A percentile compares a stretch with the other conserved stretches of the same genome.
Evolutionary conservation across 2,113 vertebrate genomes (phyloP).

Genomic region (Collichthys lucidus): DNA sequence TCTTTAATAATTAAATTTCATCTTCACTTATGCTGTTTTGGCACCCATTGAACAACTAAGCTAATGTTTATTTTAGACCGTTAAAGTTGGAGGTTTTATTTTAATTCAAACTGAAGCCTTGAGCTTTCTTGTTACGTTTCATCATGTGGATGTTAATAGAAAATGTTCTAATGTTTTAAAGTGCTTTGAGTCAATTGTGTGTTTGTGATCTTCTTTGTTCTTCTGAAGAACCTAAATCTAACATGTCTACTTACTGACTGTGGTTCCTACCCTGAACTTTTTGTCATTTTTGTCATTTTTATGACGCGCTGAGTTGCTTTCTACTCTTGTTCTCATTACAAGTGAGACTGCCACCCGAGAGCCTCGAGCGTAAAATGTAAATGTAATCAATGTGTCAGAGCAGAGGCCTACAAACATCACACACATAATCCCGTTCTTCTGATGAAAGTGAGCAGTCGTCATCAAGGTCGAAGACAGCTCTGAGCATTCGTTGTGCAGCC

Average conservation of each 20-base stretch:
- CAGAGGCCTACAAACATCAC: conserved; percentile 3
- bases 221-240: neutral
- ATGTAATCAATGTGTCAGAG: conserved; percentile 12
- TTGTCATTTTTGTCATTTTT: neutral
- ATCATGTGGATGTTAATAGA: neutral
- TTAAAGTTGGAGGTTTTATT: neutral
- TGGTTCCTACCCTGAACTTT: neutral
- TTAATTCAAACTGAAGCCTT: neutral
- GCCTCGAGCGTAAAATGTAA: conserved; percentile 4
- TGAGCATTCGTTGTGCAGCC: conserved; percentile 7
- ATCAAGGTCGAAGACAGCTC: conserved; percentile 21
- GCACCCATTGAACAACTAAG: neutral
- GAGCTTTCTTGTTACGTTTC: neutral
- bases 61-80: neutral
- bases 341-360: neutral
- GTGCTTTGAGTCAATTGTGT: neutral
- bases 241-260: neutral
- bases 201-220: neutral
- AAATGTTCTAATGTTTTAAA: neutral
- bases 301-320: neutral
- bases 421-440: neutral
- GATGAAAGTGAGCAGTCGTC: neutral
- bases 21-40: neutral
- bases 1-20: neutral
- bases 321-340: neutral